A percentile compares a stretch with the other conserved stretches of the same genome.
These are phyloP conservation scores for Sorex araneus DNA, from an alignment of 2,113 vertebrate species.

Conservation along the genomic window DNA sequence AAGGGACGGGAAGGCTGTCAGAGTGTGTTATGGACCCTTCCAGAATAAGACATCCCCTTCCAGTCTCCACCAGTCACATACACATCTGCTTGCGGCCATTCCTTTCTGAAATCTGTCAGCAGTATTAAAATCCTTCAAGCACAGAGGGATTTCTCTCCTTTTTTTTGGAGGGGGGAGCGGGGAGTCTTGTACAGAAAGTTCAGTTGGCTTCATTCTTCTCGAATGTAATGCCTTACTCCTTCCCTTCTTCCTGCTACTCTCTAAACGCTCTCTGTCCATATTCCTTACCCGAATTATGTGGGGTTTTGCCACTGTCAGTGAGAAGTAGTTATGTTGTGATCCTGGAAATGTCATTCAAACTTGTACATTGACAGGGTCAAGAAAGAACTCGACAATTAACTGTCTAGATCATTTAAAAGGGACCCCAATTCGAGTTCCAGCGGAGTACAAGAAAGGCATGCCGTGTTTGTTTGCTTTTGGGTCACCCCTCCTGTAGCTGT, in stretches of 20 bases:
- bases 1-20: not conserved
- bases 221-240: not conserved
- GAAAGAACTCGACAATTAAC: not conserved
- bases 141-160: not conserved
- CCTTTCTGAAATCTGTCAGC: not conserved
- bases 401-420: slow-evolving; percentile 41
- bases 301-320: not conserved
- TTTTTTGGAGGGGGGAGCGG: no score
- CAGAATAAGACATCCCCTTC: not conserved
- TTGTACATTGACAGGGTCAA: not conserved
- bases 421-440: not conserved
- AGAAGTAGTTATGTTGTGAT: slow-evolving; percentile 30
- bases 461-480: no score
- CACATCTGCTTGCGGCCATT: not conserved
- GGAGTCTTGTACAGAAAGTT: not conserved
- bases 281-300: no score
- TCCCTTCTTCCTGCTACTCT: not conserved
- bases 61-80: not conserved
- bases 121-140: not conserved
- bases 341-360: not conserved
- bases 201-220: not conserved
- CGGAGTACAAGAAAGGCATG: not conserved
- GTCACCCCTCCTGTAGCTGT: no score
- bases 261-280: not conserved
- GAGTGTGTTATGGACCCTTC: not conserved